Percentiles rank a stretch among this genome's conserved stretches.
Conservation (phyloP, 2,113 vertebrate genomes). For the Ochotona princeps region DNA sequence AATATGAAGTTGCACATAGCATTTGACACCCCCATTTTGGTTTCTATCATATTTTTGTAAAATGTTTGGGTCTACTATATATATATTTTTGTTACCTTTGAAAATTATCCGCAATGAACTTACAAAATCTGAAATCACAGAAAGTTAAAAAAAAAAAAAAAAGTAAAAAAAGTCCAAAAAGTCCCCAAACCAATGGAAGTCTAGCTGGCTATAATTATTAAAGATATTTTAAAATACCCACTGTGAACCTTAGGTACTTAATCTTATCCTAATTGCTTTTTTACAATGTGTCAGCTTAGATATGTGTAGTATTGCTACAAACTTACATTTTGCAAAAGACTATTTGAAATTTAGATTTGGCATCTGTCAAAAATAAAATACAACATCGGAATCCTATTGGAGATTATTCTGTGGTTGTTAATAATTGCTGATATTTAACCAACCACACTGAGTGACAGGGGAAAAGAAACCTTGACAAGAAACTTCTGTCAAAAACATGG, state of each 20-base stretch:
- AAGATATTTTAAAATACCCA: constrained; percentile 45
- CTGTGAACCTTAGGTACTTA: constrained; percentile 86
- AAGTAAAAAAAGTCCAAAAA: not conserved
- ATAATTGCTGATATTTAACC: constrained; percentile 88
- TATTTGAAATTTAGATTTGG: constrained; percentile 92
- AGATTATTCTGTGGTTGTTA: constrained; percentile 86
- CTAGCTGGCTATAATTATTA: not conserved
- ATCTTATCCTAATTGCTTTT: constrained; percentile 86
- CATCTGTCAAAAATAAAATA: constrained; percentile 87
- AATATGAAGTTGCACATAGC: not conserved
- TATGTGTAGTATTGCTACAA: constrained; percentile 91
- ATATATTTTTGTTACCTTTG: not conserved
- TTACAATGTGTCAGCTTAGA: constrained; percentile 89
- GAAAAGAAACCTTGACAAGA: constrained; percentile 79
- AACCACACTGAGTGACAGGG: constrained; percentile 87
- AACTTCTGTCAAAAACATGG: constrained; percentile 84
- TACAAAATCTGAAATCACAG: constrained; percentile 15
- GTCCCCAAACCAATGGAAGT: not conserved
- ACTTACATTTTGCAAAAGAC: constrained; percentile 89
- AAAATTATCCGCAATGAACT: not conserved
- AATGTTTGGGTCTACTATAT: constrained; percentile 36
- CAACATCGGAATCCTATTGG: constrained; percentile 74
- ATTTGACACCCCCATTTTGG: not conserved
- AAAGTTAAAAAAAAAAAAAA: constrained; percentile 42
- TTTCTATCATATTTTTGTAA: constrained; percentile 38